Conservation (phyloP, 2,888 invertebrate genomes). For the Lamellibrachia satsuma region DNA sequence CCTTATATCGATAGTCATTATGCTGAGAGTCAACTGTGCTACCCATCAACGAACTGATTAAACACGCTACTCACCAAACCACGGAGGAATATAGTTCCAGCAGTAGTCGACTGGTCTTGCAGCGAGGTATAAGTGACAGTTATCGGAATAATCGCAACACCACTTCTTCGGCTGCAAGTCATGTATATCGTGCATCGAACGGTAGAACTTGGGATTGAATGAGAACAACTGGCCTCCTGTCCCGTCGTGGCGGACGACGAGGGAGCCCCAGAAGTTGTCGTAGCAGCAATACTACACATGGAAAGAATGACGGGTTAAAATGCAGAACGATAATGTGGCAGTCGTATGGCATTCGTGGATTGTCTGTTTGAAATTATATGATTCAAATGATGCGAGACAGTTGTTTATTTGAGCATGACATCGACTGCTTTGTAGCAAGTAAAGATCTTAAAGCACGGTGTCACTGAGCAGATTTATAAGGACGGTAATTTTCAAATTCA, state of each 20-base stretch:
- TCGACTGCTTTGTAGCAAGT: no score
- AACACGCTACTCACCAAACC: background rate
- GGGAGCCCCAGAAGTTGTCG: slow-evolving; percentile 17
- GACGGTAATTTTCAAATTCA: no score
- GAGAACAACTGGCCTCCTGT: slow-evolving; percentile 23
- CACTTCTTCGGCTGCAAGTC: slow-evolving; percentile 20
- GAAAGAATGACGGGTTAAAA: background rate
- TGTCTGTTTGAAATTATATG: no score
- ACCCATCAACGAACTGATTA: background rate
- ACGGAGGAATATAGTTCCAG: background rate
- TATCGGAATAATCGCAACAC: slow-evolving; percentile 21
- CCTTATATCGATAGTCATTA: no score
- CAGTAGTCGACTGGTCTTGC: background rate
- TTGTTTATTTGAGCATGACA: no score
- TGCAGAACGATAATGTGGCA: background rate
- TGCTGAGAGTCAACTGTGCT: no score
- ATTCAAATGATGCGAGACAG: no score
- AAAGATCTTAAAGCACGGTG: no score
- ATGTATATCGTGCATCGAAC: background rate
- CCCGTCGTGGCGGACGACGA: background rate
- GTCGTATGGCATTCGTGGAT: background rate
- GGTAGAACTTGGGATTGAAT: slow-evolving; percentile 23
- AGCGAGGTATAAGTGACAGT: slow-evolving; percentile 6
- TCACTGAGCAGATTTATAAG: no score
- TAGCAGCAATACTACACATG: background rate